These are phyloP conservation scores for Oophaga pumilio DNA, from an alignment of 2,113 vertebrate species.

Conservation along the genomic window DNA sequence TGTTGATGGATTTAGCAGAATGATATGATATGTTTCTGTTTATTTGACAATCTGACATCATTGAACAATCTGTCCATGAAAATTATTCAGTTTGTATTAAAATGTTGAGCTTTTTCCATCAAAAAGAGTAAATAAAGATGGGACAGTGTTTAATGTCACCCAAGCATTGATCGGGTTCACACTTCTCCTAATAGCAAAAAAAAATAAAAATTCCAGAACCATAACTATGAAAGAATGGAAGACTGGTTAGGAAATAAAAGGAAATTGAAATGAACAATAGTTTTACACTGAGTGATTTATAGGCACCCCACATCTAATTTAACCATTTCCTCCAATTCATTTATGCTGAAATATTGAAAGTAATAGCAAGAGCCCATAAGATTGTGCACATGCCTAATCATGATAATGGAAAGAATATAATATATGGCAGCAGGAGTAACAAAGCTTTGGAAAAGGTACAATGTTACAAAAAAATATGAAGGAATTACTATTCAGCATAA, in stretches of 20 bases:
- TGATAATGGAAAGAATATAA: constrained; percentile 27
- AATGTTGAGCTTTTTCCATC: constrained; percentile 33
- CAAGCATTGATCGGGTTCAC: not conserved
- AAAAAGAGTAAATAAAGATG: constrained; percentile 13
- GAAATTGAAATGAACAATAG: constrained; percentile 8
- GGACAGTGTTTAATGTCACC: constrained; percentile 4
- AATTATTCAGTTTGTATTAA: not conserved
- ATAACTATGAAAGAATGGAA: not conserved
- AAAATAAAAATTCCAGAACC: not conserved
- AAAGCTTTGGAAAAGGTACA: constrained; percentile 35
- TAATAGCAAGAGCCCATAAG: constrained; percentile 4
- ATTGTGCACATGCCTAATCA: constrained; percentile 27
- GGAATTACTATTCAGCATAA: constrained; percentile 54
- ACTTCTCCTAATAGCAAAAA: not conserved
- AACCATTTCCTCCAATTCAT: not conserved
- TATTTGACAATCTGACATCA: constrained; percentile 6
- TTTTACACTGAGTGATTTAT: constrained; percentile 13
- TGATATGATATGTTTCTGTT: constrained; percentile 10
- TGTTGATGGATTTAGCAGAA: not conserved
- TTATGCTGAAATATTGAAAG: not conserved
- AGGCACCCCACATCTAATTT: not conserved
- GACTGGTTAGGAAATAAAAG: not conserved
- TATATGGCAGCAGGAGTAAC: constrained; percentile 17
- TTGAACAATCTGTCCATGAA: constrained; percentile 10
- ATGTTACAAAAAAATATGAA: constrained; percentile 45